phyloP scores from a whole-genome alignment of 2,113 vertebrate genomes.

The Barbus barbus region DNA sequence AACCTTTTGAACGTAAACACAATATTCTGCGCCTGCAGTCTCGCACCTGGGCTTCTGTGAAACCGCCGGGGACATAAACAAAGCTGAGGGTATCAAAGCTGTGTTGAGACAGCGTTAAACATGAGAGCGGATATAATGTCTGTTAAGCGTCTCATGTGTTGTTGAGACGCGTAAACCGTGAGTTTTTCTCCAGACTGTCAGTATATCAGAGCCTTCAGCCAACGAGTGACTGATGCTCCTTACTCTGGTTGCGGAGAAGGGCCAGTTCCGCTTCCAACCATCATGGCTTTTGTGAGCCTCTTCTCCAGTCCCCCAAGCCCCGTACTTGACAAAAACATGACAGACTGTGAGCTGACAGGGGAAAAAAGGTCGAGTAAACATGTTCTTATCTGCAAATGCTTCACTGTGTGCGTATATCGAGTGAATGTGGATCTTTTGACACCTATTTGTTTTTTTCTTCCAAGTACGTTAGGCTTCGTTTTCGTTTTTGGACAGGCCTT shows the following conservation, averaged over 20 bases:
- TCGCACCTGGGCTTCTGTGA: conserved; percentile 81
- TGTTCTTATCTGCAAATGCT: conserved; percentile 82
- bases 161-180: conserved; percentile 92
- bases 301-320: conserved; percentile 98
- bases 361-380: conserved; percentile 98
- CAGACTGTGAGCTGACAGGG: conserved; percentile 99
- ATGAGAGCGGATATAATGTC: conserved; percentile 85
- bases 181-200: conserved; percentile 84
- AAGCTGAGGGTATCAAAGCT: conserved; percentile 79
- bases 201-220: conserved; percentile 81
- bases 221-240: conserved; percentile 78
- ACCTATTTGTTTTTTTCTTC: conserved; percentile 42
- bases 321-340: conserved; percentile 99
- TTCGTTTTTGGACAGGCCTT: conserved; percentile 52
- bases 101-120: conserved; percentile 80
- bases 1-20: conserved; percentile 81
- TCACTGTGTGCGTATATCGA: conserved; percentile 62
- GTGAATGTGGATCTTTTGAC: conserved; percentile 59
- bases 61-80: conserved; percentile 81
- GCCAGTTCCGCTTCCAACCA: conserved; percentile 74
- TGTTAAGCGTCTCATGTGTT: conserved; percentile 82
- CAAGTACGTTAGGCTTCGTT: conserved; percentile 48
- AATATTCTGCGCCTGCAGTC: conserved; percentile 78
- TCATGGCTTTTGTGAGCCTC: conserved; percentile 98
- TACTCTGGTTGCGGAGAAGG: conserved; percentile 77